Evolutionary conservation across 2,888 invertebrate species (phyloP), one percentile per base, ranked within the genome.

Genomic region (Nomada fabriciana): DNA sequence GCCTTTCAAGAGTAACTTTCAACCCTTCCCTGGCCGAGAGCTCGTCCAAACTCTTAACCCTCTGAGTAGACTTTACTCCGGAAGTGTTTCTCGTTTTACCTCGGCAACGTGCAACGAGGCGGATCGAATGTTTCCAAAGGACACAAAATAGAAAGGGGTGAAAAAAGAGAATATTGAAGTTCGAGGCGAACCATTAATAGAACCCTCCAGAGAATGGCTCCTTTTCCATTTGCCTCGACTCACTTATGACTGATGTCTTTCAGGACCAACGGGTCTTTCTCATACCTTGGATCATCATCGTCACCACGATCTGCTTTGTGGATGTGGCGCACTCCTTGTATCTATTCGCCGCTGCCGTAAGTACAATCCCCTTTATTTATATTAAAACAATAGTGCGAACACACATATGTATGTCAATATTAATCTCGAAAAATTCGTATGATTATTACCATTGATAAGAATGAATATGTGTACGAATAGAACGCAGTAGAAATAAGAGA

Each of bases 221-320:
- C 63, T 23, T n/a, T 23, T n/a, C 13, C 65, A 47, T 67, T 81
- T 25, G 42, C 59, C 68, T 53, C 25, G 23, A 59, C 36, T 73
- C 72, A 73, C 68, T 70, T 65, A 65, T 70, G 60, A 82, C 23
- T 64, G 82, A 76, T 78, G 59, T 65, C 77, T 95, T 95, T 71
- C 94, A 97, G 97, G 96, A 97, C 90, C 95, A 95, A 86, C 96
- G 96, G 87, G 94, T 95, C 82, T 94, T 97, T 91, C 95, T 97
- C 60, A 93, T 97, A 43, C 97, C 97, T 0, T 97, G 97, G 97
- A 88, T 97, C 70, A 92, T 95, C 55, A 94, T 96, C 10, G 96
- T 97, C 94, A 94, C 95, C 10, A 90, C 96, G 79, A 96, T 96
- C 91, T 96, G 96, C 36, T 89, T 96, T 43, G 95, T 97, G 64